Percentiles rank a stretch among this genome's conserved stretches.
phyloP scores from a whole-genome alignment of 2,888 invertebrate genomes.

The Synergus gifuensis region DNA sequence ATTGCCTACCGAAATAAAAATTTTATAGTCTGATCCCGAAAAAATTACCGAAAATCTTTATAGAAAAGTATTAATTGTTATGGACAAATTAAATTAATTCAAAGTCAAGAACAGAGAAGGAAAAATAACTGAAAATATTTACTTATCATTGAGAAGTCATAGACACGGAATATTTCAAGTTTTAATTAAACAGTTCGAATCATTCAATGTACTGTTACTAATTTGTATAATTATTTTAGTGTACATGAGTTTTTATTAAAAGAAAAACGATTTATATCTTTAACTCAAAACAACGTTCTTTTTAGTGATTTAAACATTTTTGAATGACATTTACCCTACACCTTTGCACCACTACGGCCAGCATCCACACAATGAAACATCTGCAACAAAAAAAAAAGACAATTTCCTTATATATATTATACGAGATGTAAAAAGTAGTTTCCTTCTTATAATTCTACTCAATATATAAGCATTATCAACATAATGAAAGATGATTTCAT shows the following conservation, averaged over 20 bases:
- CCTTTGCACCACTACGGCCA: slow-evolving; percentile 63
- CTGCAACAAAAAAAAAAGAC: slow-evolving; percentile 66
- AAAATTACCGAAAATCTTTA: neutral
- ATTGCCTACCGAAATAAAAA: slow-evolving; percentile 57
- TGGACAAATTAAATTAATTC: too few species aligned
- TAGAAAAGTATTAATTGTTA: too few species aligned
- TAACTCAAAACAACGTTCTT: neutral
- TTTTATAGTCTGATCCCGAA: neutral
- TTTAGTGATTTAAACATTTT: neutral
- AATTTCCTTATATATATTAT: neutral
- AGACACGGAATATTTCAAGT: too few species aligned
- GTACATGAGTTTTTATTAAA: too few species aligned
- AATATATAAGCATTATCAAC: neutral
- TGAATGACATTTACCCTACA: slow-evolving; percentile 66
- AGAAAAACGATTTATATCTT: neutral
- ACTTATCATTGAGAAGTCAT: too few species aligned
- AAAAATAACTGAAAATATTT: too few species aligned
- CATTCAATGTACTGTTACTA: neutral
- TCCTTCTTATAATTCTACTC: too few species aligned
- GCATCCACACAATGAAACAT: slow-evolving; percentile 69
- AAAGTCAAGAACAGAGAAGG: too few species aligned
- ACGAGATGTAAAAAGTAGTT: neutral
- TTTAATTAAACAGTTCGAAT: neutral
- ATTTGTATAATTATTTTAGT: neutral
- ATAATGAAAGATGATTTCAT: neutral